phyloP scores from a whole-genome alignment of 2,797 vertebrate genomes.

The Cryptoprocta ferox region DNA sequence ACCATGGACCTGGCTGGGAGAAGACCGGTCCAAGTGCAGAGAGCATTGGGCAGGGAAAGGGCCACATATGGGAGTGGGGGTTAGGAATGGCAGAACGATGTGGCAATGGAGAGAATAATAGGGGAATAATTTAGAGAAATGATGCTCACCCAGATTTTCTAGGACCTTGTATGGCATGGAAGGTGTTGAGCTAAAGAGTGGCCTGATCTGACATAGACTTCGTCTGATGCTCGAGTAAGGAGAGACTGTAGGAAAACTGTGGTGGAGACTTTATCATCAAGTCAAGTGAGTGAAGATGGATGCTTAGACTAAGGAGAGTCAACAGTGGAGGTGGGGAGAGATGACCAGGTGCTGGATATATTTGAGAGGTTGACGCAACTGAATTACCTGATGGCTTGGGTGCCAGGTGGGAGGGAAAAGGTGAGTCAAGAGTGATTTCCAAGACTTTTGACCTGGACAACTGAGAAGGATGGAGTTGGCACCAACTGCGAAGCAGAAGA shows the following conservation, averaged over 20 bases:
- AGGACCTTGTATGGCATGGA: neutral
- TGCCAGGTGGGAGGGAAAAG: neutral
- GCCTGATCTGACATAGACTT: accelerated
- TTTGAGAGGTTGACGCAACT: neutral
- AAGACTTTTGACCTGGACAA: neutral
- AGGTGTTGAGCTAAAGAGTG: neutral
- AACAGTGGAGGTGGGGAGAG: neutral
- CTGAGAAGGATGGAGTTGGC: neutral
- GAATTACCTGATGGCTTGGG: neutral
- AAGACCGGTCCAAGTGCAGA: neutral
- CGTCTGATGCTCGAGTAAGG: neutral
- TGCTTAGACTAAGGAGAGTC: neutral
- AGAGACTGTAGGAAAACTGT: neutral
- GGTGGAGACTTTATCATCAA: neutral
- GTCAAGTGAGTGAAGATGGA: neutral
- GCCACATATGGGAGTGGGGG: accelerated
- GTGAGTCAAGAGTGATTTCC: neutral
- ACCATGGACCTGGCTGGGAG: accelerated
- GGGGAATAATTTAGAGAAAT: accelerated
- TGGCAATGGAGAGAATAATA: neutral
- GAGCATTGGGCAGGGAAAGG: too few relatives aligned
- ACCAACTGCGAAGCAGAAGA: neutral
- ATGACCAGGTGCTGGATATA: neutral
- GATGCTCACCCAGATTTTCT: neutral
- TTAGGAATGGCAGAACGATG: neutral